Evolutionary conservation across 1,140 invertebrate genomes (phyloP).

Genomic region (Neoseiulus cucumeris): DNA sequence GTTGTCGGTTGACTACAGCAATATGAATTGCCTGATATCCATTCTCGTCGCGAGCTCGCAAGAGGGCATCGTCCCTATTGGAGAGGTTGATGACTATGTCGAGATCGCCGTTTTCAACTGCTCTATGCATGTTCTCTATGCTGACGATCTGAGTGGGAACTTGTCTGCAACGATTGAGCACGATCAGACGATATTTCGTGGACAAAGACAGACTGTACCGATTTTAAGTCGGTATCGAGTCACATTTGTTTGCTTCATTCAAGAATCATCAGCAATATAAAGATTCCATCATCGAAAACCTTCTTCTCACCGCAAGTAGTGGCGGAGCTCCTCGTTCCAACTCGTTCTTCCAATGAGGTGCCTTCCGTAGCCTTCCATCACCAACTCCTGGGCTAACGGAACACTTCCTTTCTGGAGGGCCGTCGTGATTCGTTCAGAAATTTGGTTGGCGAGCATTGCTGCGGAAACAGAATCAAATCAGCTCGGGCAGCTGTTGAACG

Average conservation of each 20-base stretch:
- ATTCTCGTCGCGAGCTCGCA: conserved; percentile 23
- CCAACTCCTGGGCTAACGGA: conserved; percentile 28
- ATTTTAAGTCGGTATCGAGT: neutral
- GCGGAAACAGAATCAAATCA: neutral
- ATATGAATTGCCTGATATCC: conserved; percentile 27
- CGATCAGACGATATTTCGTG: neutral
- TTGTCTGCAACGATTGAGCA: conserved; percentile 17
- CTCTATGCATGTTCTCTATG: conserved; percentile 26
- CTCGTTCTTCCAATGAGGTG: conserved; percentile 28
- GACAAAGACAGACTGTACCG: conserved; percentile 12
- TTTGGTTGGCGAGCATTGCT: neutral
- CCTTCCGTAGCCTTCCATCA: conserved; percentile 30
- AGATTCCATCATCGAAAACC: conserved; percentile 21
- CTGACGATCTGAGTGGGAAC: conserved; percentile 14
- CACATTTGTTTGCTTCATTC: neutral
- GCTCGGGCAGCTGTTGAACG: too few species aligned
- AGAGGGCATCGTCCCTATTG: conserved; percentile 23
- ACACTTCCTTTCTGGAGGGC: conserved; percentile 27
- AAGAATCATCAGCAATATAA: neutral
- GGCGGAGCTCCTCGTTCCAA: conserved; percentile 28
- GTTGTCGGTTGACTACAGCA: conserved; percentile 19
- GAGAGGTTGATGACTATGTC: conserved; percentile 22
- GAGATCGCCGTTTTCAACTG: conserved; percentile 26
- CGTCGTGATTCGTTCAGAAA: conserved; percentile 20
- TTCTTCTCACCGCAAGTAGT: conserved; percentile 26